Evolutionary conservation across 2,888 invertebrate species (phyloP).

Genomic region (Philopedon plagiatum): DNA sequence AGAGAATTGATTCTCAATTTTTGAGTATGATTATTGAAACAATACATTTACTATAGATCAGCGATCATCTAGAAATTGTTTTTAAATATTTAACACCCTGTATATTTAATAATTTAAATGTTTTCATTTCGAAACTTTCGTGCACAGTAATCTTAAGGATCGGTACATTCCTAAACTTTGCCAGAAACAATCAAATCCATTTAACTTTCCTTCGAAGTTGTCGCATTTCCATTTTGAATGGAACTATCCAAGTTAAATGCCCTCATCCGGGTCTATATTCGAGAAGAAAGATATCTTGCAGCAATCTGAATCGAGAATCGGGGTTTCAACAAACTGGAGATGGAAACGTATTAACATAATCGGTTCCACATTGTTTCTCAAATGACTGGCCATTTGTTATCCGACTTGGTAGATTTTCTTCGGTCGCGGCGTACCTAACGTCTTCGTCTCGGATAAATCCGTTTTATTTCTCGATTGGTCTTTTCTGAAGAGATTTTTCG

Average conservation of each 20-base stretch:
- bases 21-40: too few species aligned
- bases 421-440: too few species aligned
- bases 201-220: not conserved
- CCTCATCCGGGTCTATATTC: not conserved
- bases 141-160: not conserved
- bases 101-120: too few species aligned
- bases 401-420: not conserved
- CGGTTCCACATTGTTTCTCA: conserved; percentile 14
- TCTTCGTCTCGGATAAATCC: not conserved
- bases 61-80: too few species aligned
- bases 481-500: not conserved
- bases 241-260: not conserved
- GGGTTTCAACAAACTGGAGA: conserved; percentile 12
- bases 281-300: conserved; percentile 8
- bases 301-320: conserved; percentile 17
- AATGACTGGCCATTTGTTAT: not conserved
- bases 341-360: conserved; percentile 15
- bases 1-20: too few species aligned
- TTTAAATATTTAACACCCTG: too few species aligned
- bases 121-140: not conserved
- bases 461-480: not conserved
- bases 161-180: not conserved
- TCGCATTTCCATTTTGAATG: not conserved
- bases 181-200: not conserved
- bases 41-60: too few species aligned